Conservation (phyloP, 2,888 invertebrate species). For the Ophion ventricosus region DNA sequence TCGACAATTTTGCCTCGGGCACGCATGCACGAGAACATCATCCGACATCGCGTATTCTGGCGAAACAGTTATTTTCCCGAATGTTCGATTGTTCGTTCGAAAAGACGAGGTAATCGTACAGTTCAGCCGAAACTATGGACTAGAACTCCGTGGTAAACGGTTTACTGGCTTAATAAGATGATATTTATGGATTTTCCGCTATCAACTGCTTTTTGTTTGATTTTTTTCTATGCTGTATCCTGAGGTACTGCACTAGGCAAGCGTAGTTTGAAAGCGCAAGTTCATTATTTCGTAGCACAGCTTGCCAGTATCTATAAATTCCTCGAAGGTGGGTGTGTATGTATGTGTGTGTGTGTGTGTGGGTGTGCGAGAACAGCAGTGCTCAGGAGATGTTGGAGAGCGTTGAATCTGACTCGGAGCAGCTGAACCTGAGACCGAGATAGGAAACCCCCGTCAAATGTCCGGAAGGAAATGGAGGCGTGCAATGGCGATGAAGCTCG, state of each 20-base stretch:
- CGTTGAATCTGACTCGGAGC: constrained; percentile 33
- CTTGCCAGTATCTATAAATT: constrained; percentile 59
- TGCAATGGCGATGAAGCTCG: constrained; percentile 28
- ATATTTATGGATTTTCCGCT: constrained; percentile 38
- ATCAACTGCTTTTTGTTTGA: constrained; percentile 6
- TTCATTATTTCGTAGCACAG: constrained; percentile 59
- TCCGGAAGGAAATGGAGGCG: constrained; percentile 33
- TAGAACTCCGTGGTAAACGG: not conserved
- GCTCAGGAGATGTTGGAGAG: constrained; percentile 10
- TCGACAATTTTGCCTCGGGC: too few relatives aligned
- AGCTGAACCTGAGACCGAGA: constrained; percentile 35
- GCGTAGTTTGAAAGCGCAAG: constrained; percentile 36
- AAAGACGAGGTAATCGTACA: not conserved
- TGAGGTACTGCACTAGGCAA: not conserved
- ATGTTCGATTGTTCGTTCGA: not conserved
- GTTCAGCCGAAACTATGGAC: not conserved
- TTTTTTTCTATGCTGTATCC: constrained; percentile 8
- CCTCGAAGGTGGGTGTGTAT: constrained; percentile 37
- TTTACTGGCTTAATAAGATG: constrained; percentile 29
- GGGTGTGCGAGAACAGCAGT: constrained; percentile 21
- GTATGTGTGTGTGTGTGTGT: too few relatives aligned
- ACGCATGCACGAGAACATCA: too few relatives aligned
- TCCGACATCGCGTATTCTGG: too few relatives aligned
- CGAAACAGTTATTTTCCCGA: too few relatives aligned
- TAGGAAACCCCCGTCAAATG: constrained; percentile 51